A percentile compares a stretch with the other conserved stretches of the same genome.
Evolutionary conservation across 2,113 vertebrate genomes (phyloP).

Genomic region (Amphiprion percula): DNA sequence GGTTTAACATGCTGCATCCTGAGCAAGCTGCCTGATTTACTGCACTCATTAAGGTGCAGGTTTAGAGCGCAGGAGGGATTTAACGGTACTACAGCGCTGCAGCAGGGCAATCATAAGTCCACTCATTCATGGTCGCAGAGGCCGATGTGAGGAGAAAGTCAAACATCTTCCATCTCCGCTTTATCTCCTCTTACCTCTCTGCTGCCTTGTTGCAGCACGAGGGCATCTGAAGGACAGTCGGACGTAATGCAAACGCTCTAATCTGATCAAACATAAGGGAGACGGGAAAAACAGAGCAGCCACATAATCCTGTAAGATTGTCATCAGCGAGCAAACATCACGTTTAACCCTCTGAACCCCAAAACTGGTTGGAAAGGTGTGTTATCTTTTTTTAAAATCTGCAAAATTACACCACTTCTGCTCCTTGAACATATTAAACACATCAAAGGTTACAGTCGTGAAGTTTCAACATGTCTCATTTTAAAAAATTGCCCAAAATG

Average conservation of each 20-base stretch:
- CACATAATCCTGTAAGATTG: constrained; percentile 56
- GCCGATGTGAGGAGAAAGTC: neutral
- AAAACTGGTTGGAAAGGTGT: too few relatives aligned
- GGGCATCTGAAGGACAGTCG: constrained; percentile 37
- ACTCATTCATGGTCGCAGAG: neutral
- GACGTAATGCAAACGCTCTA: constrained; percentile 37
- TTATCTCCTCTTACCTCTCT: neutral
- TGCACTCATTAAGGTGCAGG: constrained; percentile 57
- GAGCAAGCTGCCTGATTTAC: constrained; percentile 69
- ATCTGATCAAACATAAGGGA: constrained; percentile 56
- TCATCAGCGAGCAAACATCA: constrained; percentile 55
- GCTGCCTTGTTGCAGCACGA: neutral
- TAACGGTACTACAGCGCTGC: constrained; percentile 44
- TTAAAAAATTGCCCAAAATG: too few relatives aligned
- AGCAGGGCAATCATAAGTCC: constrained; percentile 41
- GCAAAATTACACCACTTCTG: too few relatives aligned
- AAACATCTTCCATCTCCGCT: neutral
- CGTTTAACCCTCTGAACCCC: neutral
- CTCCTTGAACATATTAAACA: too few relatives aligned
- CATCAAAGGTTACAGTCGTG: too few relatives aligned
- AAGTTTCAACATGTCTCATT: too few relatives aligned
- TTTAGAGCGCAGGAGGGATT: constrained; percentile 42
- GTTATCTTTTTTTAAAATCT: too few relatives aligned
- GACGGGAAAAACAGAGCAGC: constrained; percentile 21
- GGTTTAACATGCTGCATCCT: constrained; percentile 58